phyloP scores from a whole-genome alignment of 2,797 vertebrate species.

The Pipistrellus pygmaeus region DNA sequence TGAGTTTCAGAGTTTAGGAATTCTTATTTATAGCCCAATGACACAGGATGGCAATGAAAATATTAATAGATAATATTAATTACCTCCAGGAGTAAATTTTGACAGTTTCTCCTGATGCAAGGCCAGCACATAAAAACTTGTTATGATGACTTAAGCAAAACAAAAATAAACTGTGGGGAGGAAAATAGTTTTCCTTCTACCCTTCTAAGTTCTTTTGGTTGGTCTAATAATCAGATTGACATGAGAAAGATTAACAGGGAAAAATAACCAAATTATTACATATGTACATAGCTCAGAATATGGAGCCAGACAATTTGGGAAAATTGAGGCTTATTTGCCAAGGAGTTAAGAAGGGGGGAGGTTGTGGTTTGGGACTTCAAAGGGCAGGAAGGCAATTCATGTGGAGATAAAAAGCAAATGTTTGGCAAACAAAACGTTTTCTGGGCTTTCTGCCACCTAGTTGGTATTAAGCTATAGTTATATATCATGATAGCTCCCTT shows the following conservation, averaged over 20 bases:
- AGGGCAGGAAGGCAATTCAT: not conserved
- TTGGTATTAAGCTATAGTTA: not conserved
- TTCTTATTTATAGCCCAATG: not conserved
- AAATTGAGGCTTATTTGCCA: not conserved
- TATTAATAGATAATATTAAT: not conserved
- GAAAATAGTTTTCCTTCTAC: not conserved
- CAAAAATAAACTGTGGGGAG: not conserved
- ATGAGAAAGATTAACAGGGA: not conserved
- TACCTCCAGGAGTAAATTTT: not conserved
- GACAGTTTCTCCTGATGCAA: not conserved
- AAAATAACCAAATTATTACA: not conserved
- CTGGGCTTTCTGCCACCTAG: not conserved
- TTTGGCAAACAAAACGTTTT: not conserved
- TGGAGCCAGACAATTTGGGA: not conserved
- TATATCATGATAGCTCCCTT: not conserved
- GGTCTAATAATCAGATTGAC: not conserved
- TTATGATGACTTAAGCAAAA: not conserved
- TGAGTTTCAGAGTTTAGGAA: not conserved
- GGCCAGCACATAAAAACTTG: not conserved
- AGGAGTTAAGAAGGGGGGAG: not conserved
- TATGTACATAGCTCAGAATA: not conserved
- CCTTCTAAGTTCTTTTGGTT: not conserved
- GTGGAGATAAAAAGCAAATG: not conserved
- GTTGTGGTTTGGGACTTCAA: not conserved
- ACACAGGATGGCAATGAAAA: not conserved